Evolutionary conservation across 2,797 vertebrate species (phyloP), one percentile per base, ranked within the genome.

Genomic region (Bradypodion ventrale): DNA sequence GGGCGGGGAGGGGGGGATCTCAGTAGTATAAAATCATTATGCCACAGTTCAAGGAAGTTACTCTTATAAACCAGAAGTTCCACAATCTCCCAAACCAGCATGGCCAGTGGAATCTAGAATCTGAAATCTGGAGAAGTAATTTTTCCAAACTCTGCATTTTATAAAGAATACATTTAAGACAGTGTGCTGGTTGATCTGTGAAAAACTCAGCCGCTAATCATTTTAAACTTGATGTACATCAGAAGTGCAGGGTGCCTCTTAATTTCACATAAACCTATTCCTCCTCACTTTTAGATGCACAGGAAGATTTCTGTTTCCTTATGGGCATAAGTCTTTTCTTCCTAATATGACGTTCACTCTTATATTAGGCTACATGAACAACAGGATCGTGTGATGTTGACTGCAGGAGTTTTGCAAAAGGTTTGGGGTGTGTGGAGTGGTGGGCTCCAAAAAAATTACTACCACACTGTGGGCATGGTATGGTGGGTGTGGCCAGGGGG

Each of bases 131-230:
- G 15, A 49, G 49, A 8, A n/a, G n/a, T n/a, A n/a, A 49, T 56
- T 16, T 13, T 21, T 19, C 52, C 4, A 56, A 56, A 19, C 52
- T 9, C 12, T 16, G 52, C 12, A 56, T 60, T 82, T 73, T 83
- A 27, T 76, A 52, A 6, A 85, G n/a, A 87, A 2, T 85, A 85
- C 82, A 83, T 78, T 75, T 75, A 5, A 79, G 7, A 3, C 6
- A 62, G 1, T 75, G 49, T 83, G 83, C 56, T 52, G 37, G 27
- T 37, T 65, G 82, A 79, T 73, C 19, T 60, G 35, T 75, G 40
- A 74, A 37, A 25, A 81, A 75, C 76, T 82, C 23, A 75, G 62
- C 40, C 49, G 27, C 70, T 78, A 1, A 12, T 16, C 65, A 72
- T 23, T 81, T 63, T 35, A 27, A 27, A 59, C 23, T 49, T 49